Evolutionary conservation across 2,888 invertebrate species (phyloP).

Genomic region (Tinea semifulvella): DNA sequence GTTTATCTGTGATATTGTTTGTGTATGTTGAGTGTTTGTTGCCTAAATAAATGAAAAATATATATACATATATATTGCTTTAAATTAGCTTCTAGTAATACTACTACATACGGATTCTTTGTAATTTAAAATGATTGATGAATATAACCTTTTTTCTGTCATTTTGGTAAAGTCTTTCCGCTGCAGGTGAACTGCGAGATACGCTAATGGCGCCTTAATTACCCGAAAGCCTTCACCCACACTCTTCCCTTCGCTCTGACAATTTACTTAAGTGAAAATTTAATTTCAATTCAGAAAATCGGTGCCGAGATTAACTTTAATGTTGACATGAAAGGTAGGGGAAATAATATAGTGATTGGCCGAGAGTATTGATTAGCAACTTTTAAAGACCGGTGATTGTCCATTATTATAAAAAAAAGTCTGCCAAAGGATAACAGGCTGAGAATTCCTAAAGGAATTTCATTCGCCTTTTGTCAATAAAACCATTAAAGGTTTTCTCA

Average conservation of each 20-base stretch:
- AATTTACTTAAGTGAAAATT: slow-evolving; percentile 12
- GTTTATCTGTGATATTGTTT: too few relatives aligned
- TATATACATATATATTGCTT: too few relatives aligned
- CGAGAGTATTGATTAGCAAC: too few relatives aligned
- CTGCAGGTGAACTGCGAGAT: slow-evolving; percentile 14
- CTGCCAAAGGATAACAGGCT: too few relatives aligned
- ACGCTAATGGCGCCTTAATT: slow-evolving; percentile 21
- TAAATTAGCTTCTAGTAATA: too few relatives aligned
- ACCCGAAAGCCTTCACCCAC: slow-evolving; percentile 17
- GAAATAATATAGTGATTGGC: too few relatives aligned
- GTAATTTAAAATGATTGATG: background rate
- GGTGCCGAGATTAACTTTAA: background rate
- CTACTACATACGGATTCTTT: background rate
- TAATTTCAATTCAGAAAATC: slow-evolving; percentile 10
- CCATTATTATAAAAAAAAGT: too few relatives aligned
- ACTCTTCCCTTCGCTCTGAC: slow-evolving; percentile 4
- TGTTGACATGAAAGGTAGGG: background rate
- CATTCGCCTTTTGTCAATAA: too few relatives aligned
- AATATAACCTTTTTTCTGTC: background rate
- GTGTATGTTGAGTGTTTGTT: too few relatives aligned
- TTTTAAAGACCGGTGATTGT: background rate
- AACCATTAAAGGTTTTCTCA: too few relatives aligned
- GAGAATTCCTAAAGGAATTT: too few relatives aligned
- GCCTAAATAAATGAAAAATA: too few relatives aligned
- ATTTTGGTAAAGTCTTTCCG: background rate